A percentile compares a stretch with the other conserved stretches of the same genome.
phyloP scores from a whole-genome alignment of 2,113 vertebrate species.

The Jacana jacana region DNA sequence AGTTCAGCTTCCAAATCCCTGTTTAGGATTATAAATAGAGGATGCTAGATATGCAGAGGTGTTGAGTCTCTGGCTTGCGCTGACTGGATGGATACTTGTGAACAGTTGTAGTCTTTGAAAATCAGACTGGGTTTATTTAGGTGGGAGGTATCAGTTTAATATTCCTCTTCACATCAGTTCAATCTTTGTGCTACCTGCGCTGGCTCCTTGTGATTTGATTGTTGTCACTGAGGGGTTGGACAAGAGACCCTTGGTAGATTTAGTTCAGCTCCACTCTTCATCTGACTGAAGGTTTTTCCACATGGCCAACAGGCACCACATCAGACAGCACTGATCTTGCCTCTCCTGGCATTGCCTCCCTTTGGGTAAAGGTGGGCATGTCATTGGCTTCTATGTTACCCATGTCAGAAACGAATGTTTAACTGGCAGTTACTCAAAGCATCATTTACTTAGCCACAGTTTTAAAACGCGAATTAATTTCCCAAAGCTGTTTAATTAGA shows the following conservation, averaged over 20 bases:
- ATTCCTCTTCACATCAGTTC: not conserved
- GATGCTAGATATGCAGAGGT: not conserved
- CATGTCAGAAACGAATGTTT: not conserved
- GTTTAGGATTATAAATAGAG: not conserved
- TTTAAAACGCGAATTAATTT: not conserved
- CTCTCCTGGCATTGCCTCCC: not conserved
- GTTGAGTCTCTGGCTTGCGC: not conserved
- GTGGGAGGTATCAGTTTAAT: not conserved
- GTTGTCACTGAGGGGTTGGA: not conserved
- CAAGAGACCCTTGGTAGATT: not conserved
- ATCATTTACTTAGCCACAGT: not conserved
- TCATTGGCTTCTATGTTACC: not conserved
- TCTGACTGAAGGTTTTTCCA: not conserved
- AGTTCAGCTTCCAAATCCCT: conserved; percentile 3
- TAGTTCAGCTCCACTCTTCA: not conserved
- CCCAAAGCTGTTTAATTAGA: not conserved
- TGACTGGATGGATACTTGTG: not conserved
- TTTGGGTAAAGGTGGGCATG: not conserved
- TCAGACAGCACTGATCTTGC: accelerated
- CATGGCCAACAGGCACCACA: accelerated
- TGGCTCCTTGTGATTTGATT: not conserved
- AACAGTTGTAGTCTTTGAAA: not conserved
- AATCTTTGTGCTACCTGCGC: not conserved
- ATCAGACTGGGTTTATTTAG: not conserved
- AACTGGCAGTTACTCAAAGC: not conserved